Evolutionary conservation across 1,140 invertebrate species (phyloP), one percentile per base, ranked within the genome.

Genomic region (Lerema accius): DNA sequence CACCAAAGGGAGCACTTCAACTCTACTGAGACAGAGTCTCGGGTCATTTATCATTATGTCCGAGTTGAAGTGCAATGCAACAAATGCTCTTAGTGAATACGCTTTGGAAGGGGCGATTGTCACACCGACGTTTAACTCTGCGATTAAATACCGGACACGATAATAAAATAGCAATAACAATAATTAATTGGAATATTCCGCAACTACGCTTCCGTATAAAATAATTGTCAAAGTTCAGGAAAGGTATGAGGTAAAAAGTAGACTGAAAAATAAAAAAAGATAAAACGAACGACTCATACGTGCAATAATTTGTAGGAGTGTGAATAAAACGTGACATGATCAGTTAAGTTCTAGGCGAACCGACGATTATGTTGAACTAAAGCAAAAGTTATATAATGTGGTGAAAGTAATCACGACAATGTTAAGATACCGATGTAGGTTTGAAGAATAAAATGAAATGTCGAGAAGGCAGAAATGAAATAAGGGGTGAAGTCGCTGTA

Each of bases 401-500:
- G 78, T 77, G 72, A 86, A 85, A 84, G 75, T 76, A 84, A 80
- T 80, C 72, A 79, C 74, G 79, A 77, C 63, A 51, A 77, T 86
- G 83, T 84, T 87, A 87, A 78, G 66, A 84, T 82, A 74, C 71
- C 74, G 73, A 85, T 82, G 72, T 78, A 70, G 76, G 71, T 49
- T 79, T 78, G 73, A 73, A 80, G 78, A 67, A 76, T 74, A 85
- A 83, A 86, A 86, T 84, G 78, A 83, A 80, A 83, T 86, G 83
- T 84, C 79, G 81, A 83, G 77, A 82, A 85, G 78, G 85, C 81
- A 78, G 74, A 80, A 63, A 90, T 83, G 82, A 86, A 81, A 80
- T 78, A 82, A 81, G 80, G 76, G 78, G 68, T 84, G 84, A 83
- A 80, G 78, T 86, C 80, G 75, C 81, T 84, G 82, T 82, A 95